Percentiles rank a stretch among this genome's conserved stretches.
phyloP scores from a whole-genome alignment of 2,888 invertebrate species.

The Abrostola triplasia region DNA sequence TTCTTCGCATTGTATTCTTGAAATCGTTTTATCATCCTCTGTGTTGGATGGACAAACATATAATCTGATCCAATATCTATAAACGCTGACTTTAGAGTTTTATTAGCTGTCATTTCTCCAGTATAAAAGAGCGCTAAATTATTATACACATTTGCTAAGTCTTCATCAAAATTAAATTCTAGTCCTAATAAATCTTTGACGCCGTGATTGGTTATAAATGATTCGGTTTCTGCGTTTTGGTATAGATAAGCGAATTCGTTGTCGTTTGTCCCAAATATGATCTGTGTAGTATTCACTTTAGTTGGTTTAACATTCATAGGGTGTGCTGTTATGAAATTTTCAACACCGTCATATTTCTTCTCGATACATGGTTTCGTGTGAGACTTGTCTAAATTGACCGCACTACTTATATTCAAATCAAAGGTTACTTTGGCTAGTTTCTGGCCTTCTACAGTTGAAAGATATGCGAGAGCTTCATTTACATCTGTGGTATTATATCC shows the following conservation, averaged over 20 bases:
- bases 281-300: conserved; percentile 17
- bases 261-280: conserved; percentile 32
- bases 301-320: conserved; percentile 17
- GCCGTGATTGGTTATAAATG: conserved; percentile 9
- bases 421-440: conserved; percentile 10
- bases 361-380: conserved; percentile 31
- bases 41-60: conserved; percentile 25
- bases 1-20: conserved; percentile 14
- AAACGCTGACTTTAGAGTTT: conserved; percentile 11
- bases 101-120: conserved; percentile 30
- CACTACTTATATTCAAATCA: conserved; percentile 8
- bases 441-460: conserved; percentile 20
- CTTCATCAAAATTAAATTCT: conserved; percentile 22
- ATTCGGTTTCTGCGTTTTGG: not conserved
- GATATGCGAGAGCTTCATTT: conserved; percentile 26
- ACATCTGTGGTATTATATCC: conserved; percentile 21
- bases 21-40: conserved; percentile 31
- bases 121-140: conserved; percentile 28
- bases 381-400: not conserved
- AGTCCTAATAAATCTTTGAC: conserved; percentile 14
- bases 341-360: conserved; percentile 23
- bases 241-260: conserved; percentile 23
- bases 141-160: conserved; percentile 17
- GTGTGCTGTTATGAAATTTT: conserved; percentile 28
- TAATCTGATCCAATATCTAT: conserved; percentile 23